These are phyloP conservation scores for Centropyge bicolor DNA, from an alignment of 2,797 vertebrate genomes.

Conservation along the genomic window DNA sequence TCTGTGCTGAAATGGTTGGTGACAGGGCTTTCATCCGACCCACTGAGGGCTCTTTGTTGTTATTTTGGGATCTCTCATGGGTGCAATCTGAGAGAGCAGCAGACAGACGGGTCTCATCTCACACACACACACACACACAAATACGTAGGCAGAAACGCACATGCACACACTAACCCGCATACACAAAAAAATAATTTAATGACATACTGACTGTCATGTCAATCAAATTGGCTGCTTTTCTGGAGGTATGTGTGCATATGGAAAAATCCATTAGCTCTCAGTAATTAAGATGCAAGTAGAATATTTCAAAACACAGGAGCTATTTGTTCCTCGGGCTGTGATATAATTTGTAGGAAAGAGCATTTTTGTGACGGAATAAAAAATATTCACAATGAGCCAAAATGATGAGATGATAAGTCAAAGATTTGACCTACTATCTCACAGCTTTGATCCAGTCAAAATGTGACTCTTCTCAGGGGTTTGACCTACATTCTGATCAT, in stretches of 20 bases:
- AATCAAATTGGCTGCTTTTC: slow-evolving; percentile 53
- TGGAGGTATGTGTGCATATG: slow-evolving; percentile 19
- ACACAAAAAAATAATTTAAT: slow-evolving; percentile 35
- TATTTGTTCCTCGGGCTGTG: slow-evolving; percentile 20
- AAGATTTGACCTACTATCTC: neutral
- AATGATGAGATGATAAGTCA: neutral
- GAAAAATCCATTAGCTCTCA: slow-evolving; percentile 23
- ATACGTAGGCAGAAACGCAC: slow-evolving; percentile 4
- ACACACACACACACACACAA: slow-evolving; percentile 39
- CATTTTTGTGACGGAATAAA: neutral
- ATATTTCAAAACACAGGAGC: slow-evolving; percentile 22
- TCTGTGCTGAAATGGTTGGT: slow-evolving; percentile 78
- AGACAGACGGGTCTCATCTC: slow-evolving; percentile 78
- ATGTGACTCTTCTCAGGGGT: neutral
- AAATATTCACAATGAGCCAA: neutral
- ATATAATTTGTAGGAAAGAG: neutral
- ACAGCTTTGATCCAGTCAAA: neutral
- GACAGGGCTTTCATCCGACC: slow-evolving; percentile 86
- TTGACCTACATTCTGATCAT: neutral
- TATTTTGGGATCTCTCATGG: slow-evolving; percentile 86
- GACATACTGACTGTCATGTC: slow-evolving; percentile 66
- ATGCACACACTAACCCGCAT: slow-evolving; percentile 36
- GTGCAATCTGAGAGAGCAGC: slow-evolving; percentile 81
- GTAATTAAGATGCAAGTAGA: slow-evolving; percentile 35
- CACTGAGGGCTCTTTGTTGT: slow-evolving; percentile 84